A percentile compares a stretch with the other conserved stretches of the same genome.
Conservation (phyloP, 2,888 invertebrate genomes). For the Abscondita cerata region DNA sequence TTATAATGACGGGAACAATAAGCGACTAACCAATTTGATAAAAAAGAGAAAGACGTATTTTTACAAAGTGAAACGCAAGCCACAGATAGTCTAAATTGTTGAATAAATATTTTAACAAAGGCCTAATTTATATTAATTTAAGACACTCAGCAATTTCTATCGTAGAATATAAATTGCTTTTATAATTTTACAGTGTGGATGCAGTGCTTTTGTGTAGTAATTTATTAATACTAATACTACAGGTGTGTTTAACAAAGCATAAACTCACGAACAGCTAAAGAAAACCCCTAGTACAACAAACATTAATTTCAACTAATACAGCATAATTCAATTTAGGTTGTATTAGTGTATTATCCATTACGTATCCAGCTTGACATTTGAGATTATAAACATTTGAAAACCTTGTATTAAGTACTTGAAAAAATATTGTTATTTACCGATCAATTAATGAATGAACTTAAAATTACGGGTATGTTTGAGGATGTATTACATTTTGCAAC, state of each 20-base stretch:
- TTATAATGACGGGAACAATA: conserved; percentile 29
- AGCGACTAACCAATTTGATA: conserved; percentile 10
- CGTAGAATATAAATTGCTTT: background rate
- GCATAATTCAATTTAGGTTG: background rate
- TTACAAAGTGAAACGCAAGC: conserved; percentile 12
- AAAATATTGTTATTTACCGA: too few species aligned
- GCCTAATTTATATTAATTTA: conserved; percentile 22
- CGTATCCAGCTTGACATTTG: background rate
- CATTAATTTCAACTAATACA: too few species aligned
- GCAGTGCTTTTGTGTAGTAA: too few species aligned
- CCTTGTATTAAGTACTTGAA: too few species aligned
- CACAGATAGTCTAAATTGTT: conserved; percentile 8
- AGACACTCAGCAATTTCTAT: conserved; percentile 6
- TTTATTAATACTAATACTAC: background rate
- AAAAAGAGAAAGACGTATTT: conserved; percentile 8
- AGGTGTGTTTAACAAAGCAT: background rate
- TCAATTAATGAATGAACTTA: too few species aligned
- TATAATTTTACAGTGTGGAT: background rate
- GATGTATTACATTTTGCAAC: too few species aligned
- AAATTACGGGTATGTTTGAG: too few species aligned
- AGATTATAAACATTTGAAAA: background rate
- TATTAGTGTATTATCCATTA: background rate
- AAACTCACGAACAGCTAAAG: background rate
- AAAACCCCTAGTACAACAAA: background rate
- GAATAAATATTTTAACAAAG: conserved; percentile 12